These are phyloP conservation scores for Aleiodes testaceus DNA, from an alignment of 2,888 invertebrate genomes.

Conservation along the genomic window DNA sequence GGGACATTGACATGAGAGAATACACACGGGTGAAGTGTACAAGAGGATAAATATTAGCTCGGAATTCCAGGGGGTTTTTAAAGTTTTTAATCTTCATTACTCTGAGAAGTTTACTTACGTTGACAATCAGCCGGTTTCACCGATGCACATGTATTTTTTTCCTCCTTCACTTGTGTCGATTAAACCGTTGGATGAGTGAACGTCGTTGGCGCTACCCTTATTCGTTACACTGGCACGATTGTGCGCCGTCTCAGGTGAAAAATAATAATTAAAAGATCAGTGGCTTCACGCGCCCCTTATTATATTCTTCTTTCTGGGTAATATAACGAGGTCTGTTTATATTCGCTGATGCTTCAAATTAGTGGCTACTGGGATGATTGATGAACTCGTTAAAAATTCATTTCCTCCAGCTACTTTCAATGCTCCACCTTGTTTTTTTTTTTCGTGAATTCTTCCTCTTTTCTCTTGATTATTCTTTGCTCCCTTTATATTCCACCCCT, in stretches of 20 bases:
- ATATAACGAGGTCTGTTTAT: constrained; percentile 2
- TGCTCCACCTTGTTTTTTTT: not conserved
- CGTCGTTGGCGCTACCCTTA: not conserved
- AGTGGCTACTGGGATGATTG: not conserved
- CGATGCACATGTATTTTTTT: not conserved
- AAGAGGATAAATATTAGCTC: constrained; percentile 3
- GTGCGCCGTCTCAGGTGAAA: constrained; percentile 14
- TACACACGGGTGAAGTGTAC: not conserved
- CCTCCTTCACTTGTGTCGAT: not conserved
- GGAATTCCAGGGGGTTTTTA: not conserved
- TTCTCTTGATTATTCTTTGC: not conserved
- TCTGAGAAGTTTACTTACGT: constrained; percentile 16
- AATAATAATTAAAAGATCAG: constrained; percentile 9
- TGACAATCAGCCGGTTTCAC: not conserved
- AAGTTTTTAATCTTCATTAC: not conserved
- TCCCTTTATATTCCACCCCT: constrained; percentile 38
- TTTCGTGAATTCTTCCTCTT: not conserved
- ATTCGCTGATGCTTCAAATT: not conserved
- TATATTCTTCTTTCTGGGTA: not conserved
- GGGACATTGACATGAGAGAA: constrained; percentile 7
- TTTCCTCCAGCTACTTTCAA: not conserved
- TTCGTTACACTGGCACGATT: not conserved
- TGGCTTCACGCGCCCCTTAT: not conserved
- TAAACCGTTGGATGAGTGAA: no score
- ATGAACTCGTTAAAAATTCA: constrained; percentile 21